These are phyloP conservation scores for Phaenicophaeus curvirostris DNA, from an alignment of 2,797 vertebrate species.

Conservation along the genomic window DNA sequence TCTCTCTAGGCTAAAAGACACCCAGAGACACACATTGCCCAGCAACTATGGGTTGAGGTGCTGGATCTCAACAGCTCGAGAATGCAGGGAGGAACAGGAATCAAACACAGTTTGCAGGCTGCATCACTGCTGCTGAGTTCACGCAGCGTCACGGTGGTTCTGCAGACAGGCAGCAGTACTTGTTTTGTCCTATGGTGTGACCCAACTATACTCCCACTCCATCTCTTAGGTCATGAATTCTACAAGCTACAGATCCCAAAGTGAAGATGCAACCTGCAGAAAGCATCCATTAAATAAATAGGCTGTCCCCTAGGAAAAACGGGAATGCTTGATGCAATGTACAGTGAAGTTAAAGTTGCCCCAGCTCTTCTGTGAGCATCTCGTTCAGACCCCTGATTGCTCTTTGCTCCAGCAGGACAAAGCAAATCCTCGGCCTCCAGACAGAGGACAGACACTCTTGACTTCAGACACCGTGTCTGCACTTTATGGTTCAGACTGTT, in stretches of 20 bases:
- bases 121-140: too few relatives aligned
- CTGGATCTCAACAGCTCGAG: neutral
- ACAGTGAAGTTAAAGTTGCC: neutral
- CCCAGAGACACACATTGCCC: too few relatives aligned
- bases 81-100: too few relatives aligned
- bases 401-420: neutral
- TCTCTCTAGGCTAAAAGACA: too few relatives aligned
- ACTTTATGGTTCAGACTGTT: neutral
- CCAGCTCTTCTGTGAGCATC: neutral
- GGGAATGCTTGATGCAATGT: too few relatives aligned
- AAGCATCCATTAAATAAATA: neutral
- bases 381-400: neutral
- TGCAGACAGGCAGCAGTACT: neutral
- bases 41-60: too few relatives aligned
- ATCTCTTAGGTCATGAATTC: neutral
- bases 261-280: neutral
- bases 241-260: neutral
- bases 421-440: neutral
- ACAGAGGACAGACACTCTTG: neutral
- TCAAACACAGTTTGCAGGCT: too few relatives aligned
- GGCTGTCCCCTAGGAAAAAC: neutral
- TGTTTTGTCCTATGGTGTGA: accelerated
- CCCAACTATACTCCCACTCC: neutral
- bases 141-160: neutral
- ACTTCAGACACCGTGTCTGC: neutral